A percentile compares a stretch with the other conserved stretches of the same genome.
Evolutionary conservation across 2,797 vertebrate species (phyloP).

Genomic region (Pogonophryne albipinna): DNA sequence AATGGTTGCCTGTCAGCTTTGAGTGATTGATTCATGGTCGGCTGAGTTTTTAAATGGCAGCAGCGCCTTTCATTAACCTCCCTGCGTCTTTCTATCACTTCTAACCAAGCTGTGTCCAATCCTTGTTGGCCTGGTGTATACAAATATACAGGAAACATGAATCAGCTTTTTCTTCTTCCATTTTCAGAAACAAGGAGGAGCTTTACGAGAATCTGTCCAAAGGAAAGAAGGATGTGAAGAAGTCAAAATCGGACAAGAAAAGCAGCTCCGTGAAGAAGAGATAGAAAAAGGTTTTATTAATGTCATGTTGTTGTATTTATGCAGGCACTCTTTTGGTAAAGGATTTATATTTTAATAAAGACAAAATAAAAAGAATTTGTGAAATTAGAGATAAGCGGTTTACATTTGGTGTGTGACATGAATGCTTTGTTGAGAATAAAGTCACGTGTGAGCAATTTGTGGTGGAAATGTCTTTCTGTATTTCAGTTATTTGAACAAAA

Average conservation of each 20-base stretch:
- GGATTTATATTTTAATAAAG: constrained; percentile 20
- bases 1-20: constrained; percentile 46
- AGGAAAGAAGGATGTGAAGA: constrained; percentile 91
- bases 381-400: constrained; percentile 26
- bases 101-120: constrained; percentile 19
- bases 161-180: constrained; percentile 7
- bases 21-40: constrained; percentile 35
- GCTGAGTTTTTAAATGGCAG: constrained; percentile 26
- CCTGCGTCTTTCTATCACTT: background rate
- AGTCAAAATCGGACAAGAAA: constrained; percentile 90
- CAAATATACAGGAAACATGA: background rate
- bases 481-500: constrained; percentile 14
- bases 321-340: constrained; percentile 42
- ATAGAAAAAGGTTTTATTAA: constrained; percentile 77
- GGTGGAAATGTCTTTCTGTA: constrained; percentile 7
- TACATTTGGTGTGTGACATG: constrained; percentile 15
- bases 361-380: constrained; percentile 23
- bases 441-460: constrained; percentile 9
- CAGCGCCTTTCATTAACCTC: constrained; percentile 23
- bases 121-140: background rate
- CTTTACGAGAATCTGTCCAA: constrained; percentile 91
- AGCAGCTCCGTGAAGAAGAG: constrained; percentile 89
- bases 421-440: constrained; percentile 63
- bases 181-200: constrained; percentile 89
- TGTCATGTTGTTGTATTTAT: constrained; percentile 69